Conservation (phyloP, 2,797 vertebrate species). For the Gobionotothen gibberifrons region DNA sequence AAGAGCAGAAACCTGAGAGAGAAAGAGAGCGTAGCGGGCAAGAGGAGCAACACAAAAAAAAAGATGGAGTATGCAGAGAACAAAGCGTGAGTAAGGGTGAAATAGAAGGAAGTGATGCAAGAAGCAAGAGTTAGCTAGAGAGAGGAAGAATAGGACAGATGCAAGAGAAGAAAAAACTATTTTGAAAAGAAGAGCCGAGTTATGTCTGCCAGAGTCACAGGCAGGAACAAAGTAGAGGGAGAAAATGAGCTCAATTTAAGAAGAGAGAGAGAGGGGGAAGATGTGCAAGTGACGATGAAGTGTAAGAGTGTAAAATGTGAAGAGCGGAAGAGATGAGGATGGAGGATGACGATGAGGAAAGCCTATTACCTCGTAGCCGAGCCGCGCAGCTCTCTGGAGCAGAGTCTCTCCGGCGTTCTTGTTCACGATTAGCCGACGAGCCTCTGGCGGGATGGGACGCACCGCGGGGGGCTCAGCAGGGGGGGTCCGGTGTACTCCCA, state of each 20-base stretch:
- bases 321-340: slow-evolving; percentile 34
- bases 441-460: slow-evolving; percentile 96
- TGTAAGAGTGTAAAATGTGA: slow-evolving; percentile 46
- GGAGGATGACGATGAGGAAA: slow-evolving; percentile 26
- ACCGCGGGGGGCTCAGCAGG: slow-evolving; percentile 85
- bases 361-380: slow-evolving; percentile 93
- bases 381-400: slow-evolving; percentile 93
- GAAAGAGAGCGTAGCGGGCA: slow-evolving; percentile 48
- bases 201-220: slow-evolving; percentile 42
- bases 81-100: slow-evolving; percentile 44
- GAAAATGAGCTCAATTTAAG: slow-evolving; percentile 69
- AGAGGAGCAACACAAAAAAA: slow-evolving; percentile 37
- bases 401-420: slow-evolving; percentile 98
- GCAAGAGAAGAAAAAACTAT: slow-evolving; percentile 45
- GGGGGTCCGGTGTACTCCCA: slow-evolving; percentile 81
- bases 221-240: slow-evolving; percentile 59
- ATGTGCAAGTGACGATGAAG: slow-evolving; percentile 43
- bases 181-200: slow-evolving; percentile 18
- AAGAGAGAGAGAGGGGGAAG: slow-evolving; percentile 42
- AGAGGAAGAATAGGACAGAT: slow-evolving; percentile 47
- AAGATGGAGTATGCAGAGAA: slow-evolving; percentile 58
- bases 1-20: slow-evolving; percentile 72
- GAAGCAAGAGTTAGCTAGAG: slow-evolving; percentile 44
- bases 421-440: slow-evolving; percentile 95
- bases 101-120: slow-evolving; percentile 46